Base-by-base conservation (phyloP, 2,888 invertebrate genomes). In the Chirona hameri region DNA sequence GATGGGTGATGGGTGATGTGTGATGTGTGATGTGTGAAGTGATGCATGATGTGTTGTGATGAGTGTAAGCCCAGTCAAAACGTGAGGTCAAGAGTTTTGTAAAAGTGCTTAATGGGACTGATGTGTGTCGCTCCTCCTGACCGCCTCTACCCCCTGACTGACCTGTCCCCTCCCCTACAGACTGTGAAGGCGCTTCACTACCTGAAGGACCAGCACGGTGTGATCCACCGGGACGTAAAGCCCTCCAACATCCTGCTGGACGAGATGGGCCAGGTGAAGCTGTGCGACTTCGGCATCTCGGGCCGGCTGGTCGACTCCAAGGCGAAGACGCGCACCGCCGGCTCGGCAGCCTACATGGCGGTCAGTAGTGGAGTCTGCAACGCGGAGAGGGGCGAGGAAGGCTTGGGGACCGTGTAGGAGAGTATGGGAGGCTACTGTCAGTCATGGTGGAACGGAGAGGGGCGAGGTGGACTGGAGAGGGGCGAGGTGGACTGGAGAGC, bases 221-320 rank as follows among this genome's bases (percentile, higher is more conserved):
- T 98, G 84, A 99, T 99, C 87, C 99, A 99, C 89, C 92, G 98
- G 88, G 98, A 99, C 90, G 97, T 99, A 82, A 99, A 99, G 89
- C 99, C 99, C 81, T 98, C 98, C 86, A 99, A 99, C 90, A 99
- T 99, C 86, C 91, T 99, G 85, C 91, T 99, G 86, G 98, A 99
- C 89, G 94, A 95, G 89, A 93, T 93, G 87, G 99, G 99, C 31
- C 95, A 95, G 87, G 95, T 99, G 15, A 99, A 99, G 89, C 90
- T 99, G 60, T 99, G 99, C 90, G 99, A 99, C 91, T 99, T 99
- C 90, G 99, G 99, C 85, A 99, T 99, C 88, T 98, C 98, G 88
- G 99, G 99, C 31, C 92, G 97, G 84, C 91, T 99, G 84, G 98
- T 99, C 60, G 98, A 99, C 90, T 99, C 98, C 81, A 97, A 98